Conservation (phyloP, 2,113 vertebrate genomes). For the Capricornis sumatraensis region DNA sequence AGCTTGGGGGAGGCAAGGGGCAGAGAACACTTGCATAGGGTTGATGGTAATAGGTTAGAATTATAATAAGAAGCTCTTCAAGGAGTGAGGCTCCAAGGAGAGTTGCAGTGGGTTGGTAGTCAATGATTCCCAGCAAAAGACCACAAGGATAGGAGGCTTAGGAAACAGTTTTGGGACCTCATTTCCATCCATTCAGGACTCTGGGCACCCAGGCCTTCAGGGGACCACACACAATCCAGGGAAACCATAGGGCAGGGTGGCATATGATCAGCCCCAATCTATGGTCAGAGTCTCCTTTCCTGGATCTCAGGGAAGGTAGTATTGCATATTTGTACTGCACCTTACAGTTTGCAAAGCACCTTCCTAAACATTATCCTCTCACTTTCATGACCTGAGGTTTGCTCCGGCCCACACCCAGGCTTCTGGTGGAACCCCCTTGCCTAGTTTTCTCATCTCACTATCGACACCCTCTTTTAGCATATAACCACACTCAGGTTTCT, state of each 20-base stretch:
- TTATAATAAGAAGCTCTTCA: not conserved
- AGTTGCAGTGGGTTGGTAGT: not conserved
- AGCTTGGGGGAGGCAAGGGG: not conserved
- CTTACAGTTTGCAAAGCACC: not conserved
- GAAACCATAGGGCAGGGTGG: not conserved
- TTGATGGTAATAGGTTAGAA: not conserved
- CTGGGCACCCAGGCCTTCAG: not conserved
- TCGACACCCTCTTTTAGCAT: not conserved
- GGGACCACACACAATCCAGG: not conserved
- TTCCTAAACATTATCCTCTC: not conserved
- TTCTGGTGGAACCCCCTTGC: not conserved
- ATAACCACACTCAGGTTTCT: conserved; percentile 20
- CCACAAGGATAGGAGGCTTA: not conserved
- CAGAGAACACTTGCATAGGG: not conserved
- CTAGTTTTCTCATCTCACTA: not conserved
- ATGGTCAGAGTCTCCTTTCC: not conserved
- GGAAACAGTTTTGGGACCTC: not conserved
- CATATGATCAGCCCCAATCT: not conserved
- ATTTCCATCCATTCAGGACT: not conserved
- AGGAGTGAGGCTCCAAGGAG: not conserved
- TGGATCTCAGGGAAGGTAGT: not conserved
- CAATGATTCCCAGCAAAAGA: not conserved
- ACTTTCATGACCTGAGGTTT: not conserved
- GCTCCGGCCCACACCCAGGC: not conserved
- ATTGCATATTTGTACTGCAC: not conserved